phyloP scores from a whole-genome alignment of 2,113 vertebrate genomes.

The Cavia aperea region DNA sequence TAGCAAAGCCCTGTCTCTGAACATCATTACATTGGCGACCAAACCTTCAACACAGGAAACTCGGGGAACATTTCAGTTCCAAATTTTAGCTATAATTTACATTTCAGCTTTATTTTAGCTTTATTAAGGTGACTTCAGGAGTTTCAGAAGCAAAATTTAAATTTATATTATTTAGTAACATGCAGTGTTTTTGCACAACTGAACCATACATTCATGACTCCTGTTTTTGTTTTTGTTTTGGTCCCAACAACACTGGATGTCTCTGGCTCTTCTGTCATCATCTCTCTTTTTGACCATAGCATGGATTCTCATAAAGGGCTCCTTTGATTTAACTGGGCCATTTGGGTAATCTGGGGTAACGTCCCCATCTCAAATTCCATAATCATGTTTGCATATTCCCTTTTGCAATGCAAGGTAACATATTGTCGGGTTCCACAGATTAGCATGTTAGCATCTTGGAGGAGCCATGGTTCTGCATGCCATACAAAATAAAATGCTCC shows the following conservation, averaged over 20 bases:
- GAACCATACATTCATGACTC: background rate
- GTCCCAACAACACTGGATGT: background rate
- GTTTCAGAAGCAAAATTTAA: background rate
- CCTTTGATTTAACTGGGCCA: background rate
- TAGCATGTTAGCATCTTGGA: background rate
- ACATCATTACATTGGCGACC: background rate
- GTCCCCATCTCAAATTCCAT: background rate
- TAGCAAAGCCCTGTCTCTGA: too few species aligned
- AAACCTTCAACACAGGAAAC: background rate
- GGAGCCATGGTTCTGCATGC: background rate
- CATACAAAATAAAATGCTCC: background rate
- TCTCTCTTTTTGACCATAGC: background rate
- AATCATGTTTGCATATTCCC: background rate
- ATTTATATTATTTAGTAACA: background rate
- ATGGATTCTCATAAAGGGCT: background rate
- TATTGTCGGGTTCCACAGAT: background rate
- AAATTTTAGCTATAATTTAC: background rate
- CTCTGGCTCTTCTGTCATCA: background rate
- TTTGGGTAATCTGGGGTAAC: background rate
- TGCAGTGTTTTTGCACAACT: background rate
- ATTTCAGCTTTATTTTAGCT: too few species aligned
- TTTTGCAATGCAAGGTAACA: background rate
- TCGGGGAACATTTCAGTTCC: background rate
- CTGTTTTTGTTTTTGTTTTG: background rate
- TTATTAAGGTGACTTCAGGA: background rate